Percentiles rank a stretch among this genome's conserved stretches.
phyloP scores from a whole-genome alignment of 2,888 invertebrate genomes.

The Standfussiana lucernea region DNA sequence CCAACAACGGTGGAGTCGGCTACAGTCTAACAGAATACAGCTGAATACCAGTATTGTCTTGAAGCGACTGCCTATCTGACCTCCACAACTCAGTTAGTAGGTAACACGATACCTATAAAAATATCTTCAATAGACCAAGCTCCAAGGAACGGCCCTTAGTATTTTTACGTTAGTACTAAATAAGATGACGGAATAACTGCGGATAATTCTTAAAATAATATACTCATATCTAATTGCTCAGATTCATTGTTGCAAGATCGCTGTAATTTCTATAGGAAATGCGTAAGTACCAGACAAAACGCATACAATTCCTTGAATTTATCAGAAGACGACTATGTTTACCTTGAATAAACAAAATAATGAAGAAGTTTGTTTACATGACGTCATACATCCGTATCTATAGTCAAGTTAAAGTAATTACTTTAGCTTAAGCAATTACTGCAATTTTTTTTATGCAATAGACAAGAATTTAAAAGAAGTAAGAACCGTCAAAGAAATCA shows the following conservation, averaged over 20 bases:
- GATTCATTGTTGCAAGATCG: neutral
- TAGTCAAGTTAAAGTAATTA: too few species aligned
- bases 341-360: slow-evolving; percentile 47
- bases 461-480: too few species aligned
- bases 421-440: too few species aligned
- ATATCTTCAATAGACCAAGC: too few species aligned
- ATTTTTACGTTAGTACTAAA: neutral
- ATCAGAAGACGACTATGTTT: slow-evolving; percentile 40
- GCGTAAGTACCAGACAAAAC: slow-evolving; percentile 11
- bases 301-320: slow-evolving; percentile 35
- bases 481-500: too few species aligned
- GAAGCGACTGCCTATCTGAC: neutral
- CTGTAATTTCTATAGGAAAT: slow-evolving; percentile 1
- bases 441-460: too few species aligned
- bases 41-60: neutral
- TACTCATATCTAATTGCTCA: neutral
- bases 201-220: neutral
- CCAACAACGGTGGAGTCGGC: neutral
- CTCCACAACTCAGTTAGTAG: neutral
- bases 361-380: slow-evolving; percentile 24
- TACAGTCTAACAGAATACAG: neutral
- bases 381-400: too few species aligned
- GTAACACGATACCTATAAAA: neutral
- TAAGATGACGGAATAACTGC: neutral
- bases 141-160: neutral